These are phyloP conservation scores for Zosterops hypoxanthus DNA, from an alignment of 2,113 vertebrate species.

Conservation along the genomic window DNA sequence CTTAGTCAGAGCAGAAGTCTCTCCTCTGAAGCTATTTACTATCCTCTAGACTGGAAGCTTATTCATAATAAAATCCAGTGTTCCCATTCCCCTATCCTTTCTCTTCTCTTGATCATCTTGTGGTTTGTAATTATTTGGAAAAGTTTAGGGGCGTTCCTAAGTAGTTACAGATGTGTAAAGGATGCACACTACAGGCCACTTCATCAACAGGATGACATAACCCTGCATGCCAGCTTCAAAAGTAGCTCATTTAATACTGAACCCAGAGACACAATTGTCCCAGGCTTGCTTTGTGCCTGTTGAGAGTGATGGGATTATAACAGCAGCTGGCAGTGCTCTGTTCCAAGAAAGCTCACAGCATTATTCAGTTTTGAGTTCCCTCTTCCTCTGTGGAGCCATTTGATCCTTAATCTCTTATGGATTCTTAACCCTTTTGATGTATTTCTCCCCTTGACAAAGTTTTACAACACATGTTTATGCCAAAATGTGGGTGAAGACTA, in stretches of 20 bases:
- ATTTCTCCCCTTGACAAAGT: background rate
- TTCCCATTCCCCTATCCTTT: background rate
- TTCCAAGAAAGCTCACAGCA: conserved; percentile 35
- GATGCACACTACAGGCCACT: conserved; percentile 31
- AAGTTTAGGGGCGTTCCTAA: conserved; percentile 26
- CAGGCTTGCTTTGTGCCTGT: conserved; percentile 11
- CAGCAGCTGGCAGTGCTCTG: conserved; percentile 24
- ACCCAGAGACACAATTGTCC: background rate
- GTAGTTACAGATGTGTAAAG: conserved; percentile 41
- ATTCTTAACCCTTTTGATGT: conserved; percentile 56
- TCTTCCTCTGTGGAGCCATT: conserved; percentile 31
- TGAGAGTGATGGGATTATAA: conserved; percentile 12
- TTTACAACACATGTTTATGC: background rate
- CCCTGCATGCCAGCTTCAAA: conserved; percentile 26
- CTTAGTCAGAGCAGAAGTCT: background rate
- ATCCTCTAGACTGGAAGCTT: background rate
- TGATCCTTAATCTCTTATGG: conserved; percentile 52
- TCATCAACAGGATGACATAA: conserved; percentile 29
- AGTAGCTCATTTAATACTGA: conserved; percentile 23
- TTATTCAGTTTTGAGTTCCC: conserved; percentile 26
- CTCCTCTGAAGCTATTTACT: background rate
- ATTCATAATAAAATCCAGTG: background rate
- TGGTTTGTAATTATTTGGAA: conserved; percentile 13
- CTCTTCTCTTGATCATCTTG: background rate
- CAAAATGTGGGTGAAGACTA: background rate